A percentile compares a stretch with the other conserved stretches of the same genome.
Conservation (phyloP, 2,797 vertebrate genomes). For the Hippoglossus hippoglossus region DNA sequence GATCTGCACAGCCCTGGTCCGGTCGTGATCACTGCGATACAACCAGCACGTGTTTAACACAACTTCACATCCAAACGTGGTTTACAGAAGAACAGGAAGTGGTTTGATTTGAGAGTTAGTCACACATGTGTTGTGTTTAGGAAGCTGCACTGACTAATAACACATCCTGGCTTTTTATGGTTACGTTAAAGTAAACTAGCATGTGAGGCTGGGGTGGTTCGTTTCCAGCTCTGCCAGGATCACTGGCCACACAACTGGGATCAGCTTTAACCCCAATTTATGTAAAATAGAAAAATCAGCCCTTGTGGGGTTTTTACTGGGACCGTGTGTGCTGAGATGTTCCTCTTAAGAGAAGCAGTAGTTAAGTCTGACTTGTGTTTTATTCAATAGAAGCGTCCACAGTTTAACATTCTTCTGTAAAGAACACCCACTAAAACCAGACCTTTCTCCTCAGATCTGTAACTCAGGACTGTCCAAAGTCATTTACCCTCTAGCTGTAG, state of each 20-base stretch:
- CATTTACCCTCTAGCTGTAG: neutral
- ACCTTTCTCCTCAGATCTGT: neutral
- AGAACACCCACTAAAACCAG: neutral
- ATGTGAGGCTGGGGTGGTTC: neutral
- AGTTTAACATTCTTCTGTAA: neutral
- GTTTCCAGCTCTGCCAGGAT: neutral
- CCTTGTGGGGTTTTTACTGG: neutral
- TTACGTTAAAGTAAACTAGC: neutral
- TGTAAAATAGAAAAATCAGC: neutral
- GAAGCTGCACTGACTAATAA: neutral
- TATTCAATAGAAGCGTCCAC: neutral
- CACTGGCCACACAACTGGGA: neutral
- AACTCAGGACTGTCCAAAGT: neutral
- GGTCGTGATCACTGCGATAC: conserved; percentile 16
- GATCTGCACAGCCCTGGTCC: neutral
- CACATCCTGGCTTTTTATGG: conserved; percentile 1
- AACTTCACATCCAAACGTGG: conserved; percentile 51
- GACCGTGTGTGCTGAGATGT: too few relatives aligned
- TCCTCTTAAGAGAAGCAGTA: too few relatives aligned
- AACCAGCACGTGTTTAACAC: conserved; percentile 65
- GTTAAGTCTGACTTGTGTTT: neutral
- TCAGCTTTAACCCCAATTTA: neutral
- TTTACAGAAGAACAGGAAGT: conserved; percentile 64
- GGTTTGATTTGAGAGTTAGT: conserved; percentile 42
- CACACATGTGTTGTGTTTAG: conserved; percentile 34